These are phyloP conservation scores for Tolmerus cingulatus DNA, from an alignment of 2,888 invertebrate genomes.

Conservation along the genomic window DNA sequence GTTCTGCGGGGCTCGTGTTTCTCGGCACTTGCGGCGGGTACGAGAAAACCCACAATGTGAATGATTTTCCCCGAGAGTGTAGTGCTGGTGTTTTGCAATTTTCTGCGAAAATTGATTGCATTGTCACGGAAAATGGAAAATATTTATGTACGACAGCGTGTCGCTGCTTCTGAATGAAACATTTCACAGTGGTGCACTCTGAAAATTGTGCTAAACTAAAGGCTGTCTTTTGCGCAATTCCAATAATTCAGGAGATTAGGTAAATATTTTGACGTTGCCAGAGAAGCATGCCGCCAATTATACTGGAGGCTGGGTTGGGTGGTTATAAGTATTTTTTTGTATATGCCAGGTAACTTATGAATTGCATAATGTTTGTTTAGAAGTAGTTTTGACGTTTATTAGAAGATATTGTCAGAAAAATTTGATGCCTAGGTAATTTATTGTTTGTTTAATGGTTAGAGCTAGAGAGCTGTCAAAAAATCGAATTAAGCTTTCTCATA, in stretches of 20 bases:
- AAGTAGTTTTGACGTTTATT: background rate
- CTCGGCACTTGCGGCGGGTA: background rate
- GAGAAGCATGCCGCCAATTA: background rate
- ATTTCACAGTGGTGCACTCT: background rate
- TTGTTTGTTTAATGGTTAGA: too few species aligned
- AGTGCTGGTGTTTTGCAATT: constrained; percentile 1
- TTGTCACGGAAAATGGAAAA: constrained; percentile 22
- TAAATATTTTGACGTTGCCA: background rate
- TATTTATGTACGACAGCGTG: constrained; percentile 12
- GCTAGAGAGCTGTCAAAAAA: too few species aligned
- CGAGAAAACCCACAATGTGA: constrained; percentile 10
- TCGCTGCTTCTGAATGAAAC: constrained; percentile 20
- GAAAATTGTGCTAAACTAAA: background rate
- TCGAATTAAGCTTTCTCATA: too few species aligned
- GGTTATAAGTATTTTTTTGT: background rate
- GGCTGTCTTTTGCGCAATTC: background rate
- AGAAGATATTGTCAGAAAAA: background rate
- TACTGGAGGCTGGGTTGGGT: background rate
- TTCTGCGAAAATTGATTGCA: constrained; percentile 30
- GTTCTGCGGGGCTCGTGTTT: background rate
- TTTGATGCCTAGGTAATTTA: background rate
- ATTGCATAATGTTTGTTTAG: background rate
- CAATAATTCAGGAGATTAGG: constrained; percentile 6
- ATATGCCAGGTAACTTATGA: background rate
- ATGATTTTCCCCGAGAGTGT: background rate